phyloP scores from a whole-genome alignment of 2,113 vertebrate species.

The Dicentrarchus labrax region DNA sequence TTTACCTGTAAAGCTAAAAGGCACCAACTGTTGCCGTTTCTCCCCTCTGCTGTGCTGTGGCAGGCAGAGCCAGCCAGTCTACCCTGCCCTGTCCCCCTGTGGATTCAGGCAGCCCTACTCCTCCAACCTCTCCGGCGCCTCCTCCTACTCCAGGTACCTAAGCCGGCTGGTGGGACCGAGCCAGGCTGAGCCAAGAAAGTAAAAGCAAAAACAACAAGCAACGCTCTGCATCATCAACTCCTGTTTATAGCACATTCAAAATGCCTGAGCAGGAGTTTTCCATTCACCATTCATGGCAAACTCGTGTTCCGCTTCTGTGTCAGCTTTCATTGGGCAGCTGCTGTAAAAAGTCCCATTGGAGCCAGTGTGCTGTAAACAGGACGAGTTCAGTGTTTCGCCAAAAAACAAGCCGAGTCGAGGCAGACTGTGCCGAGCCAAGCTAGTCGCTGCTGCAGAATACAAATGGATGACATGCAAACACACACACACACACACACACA shows the following conservation, averaged over 20 bases:
- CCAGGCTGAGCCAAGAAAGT: neutral
- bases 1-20: constrained; percentile 50
- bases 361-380: constrained; percentile 69
- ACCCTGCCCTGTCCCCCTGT: constrained; percentile 94
- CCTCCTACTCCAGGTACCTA: constrained; percentile 97
- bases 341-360: constrained; percentile 21
- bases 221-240: constrained; percentile 53
- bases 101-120: constrained; percentile 97
- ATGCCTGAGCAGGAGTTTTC: constrained; percentile 47
- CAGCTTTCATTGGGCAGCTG: constrained; percentile 11
- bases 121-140: constrained; percentile 91
- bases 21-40: constrained; percentile 64
- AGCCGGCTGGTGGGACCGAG: constrained; percentile 71
- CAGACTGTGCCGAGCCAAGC: constrained; percentile 53
- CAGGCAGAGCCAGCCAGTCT: constrained; percentile 99
- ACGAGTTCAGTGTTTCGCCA: constrained; percentile 27
- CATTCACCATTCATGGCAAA: constrained; percentile 3
- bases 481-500: neutral
- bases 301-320: neutral
- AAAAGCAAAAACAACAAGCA: neutral
- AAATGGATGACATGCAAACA: neutral
- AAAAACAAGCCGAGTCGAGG: constrained; percentile 47
- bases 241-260: constrained; percentile 65
- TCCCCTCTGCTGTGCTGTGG: constrained; percentile 78
- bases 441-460: constrained; percentile 63